A percentile compares a stretch with the other conserved stretches of the same genome.
Conservation (phyloP, 2,113 vertebrate species). For the Cebidichthys violaceus region DNA sequence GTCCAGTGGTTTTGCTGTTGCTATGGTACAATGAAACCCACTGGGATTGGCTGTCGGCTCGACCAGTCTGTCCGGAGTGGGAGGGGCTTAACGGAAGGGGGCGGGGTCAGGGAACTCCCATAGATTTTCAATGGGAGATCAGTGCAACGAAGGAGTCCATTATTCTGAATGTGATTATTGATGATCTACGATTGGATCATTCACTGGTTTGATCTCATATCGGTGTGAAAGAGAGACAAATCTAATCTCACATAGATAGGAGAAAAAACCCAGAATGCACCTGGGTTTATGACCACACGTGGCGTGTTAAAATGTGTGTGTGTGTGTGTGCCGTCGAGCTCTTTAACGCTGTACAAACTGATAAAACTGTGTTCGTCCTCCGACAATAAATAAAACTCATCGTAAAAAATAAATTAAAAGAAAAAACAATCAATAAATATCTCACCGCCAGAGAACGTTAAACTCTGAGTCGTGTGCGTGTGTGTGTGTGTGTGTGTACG, state of each 20-base stretch:
- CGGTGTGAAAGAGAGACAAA: too few species aligned
- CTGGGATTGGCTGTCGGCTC: conserved; percentile 33
- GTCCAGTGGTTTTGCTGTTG: conserved; percentile 55
- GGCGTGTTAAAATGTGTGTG: not conserved
- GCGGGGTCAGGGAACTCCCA: not conserved
- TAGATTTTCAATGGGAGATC: conserved; percentile 13
- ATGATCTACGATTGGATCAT: not conserved
- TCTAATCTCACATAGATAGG: too few species aligned
- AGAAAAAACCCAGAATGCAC: not conserved
- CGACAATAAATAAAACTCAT: conserved; percentile 75
- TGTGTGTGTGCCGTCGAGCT: conserved; percentile 25
- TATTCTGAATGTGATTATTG: not conserved
- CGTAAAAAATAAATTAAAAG: conserved; percentile 72
- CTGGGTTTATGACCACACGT: not conserved
- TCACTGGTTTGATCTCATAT: not conserved
- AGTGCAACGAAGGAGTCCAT: not conserved
- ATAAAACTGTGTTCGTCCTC: conserved; percentile 41
- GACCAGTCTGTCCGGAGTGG: conserved; percentile 4
- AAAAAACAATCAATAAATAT: conserved; percentile 72
- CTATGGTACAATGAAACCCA: conserved; percentile 64
- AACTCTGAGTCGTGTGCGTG: conserved; percentile 22
- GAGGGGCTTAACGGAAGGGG: conserved; percentile 35
- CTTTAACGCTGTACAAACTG: conserved; percentile 53
- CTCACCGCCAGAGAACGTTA: conserved; percentile 33
- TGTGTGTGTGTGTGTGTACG: conserved; percentile 30